A percentile compares a stretch with the other conserved stretches of the same genome.
phyloP scores from a whole-genome alignment of 2,797 vertebrate genomes.

The Synaphobranchus kaupii region DNA sequence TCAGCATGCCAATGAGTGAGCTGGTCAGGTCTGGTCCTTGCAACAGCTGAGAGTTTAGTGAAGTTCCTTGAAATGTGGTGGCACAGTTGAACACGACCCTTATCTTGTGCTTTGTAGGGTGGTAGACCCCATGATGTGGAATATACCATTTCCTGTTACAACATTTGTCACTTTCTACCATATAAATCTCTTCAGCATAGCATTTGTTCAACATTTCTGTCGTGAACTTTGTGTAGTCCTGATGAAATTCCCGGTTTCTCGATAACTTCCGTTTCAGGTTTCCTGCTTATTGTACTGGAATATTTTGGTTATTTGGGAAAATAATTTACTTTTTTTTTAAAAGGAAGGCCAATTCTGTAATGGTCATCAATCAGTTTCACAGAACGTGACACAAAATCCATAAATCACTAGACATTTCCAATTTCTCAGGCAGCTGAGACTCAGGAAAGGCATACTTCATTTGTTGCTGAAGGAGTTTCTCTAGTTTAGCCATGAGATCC shows the following conservation, averaged over 20 bases:
- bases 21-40: background rate
- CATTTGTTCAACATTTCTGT: background rate
- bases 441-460: constrained; percentile 31
- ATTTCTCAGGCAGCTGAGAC: background rate
- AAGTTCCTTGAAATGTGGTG: background rate
- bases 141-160: background rate
- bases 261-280: background rate
- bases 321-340: background rate
- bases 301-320: background rate
- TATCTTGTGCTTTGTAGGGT: background rate
- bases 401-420: constrained; percentile 22
- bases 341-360: background rate
- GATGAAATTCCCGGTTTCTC: background rate
- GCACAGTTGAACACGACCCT: background rate
- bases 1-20: background rate
- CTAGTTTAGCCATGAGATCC: constrained; percentile 26
- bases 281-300: background rate
- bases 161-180: background rate
- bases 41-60: background rate
- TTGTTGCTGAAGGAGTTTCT: constrained; percentile 28
- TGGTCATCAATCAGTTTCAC: background rate
- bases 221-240: background rate
- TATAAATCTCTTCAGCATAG: background rate
- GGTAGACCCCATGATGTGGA: constrained; percentile 13
- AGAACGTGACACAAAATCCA: background rate